Evolutionary conservation across 1,140 invertebrate species (phyloP), one percentile per base, ranked within the genome.

Genomic region (Cheumatopsyche charites): DNA sequence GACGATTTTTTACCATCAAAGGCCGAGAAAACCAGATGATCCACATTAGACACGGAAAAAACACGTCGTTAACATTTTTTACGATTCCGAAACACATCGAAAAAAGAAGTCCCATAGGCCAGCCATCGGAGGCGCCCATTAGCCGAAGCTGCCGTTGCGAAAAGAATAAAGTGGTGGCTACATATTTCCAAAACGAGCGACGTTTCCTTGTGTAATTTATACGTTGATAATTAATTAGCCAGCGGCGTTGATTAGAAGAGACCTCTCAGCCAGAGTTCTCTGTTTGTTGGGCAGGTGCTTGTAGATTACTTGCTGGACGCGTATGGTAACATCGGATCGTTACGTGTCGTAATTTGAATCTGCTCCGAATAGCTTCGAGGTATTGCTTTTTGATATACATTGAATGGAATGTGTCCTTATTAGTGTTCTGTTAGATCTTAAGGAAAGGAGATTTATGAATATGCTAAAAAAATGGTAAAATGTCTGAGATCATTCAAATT

Each of bases 111-210:
- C 29, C 29, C 29, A 65, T 65, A 61, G 12, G 36, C 17, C 3
- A 65, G 36, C 17, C 3, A 65, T 42, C 55, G 29, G 29, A 36
- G 29, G 67, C 55, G 7, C 52, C 67, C 36, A 62, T 41, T 61
- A 62, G 43, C 26, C 26, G 15, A 36, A 26, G 47, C 49, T 15
- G 2, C 12, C 41, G 58, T 70, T 70, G 43, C 67, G 67, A 61
- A 70, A 70, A 61, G 29, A 55, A 1, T n/a, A n/a, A n/a, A n/a
- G n/a, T n/a, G n/a, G n/a, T n/a, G n/a, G n/a, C n/a, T n/a, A n/a
- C 61, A 58, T 42, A 58, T 70, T 61, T 67, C 45, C 65, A 67
- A 67, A 67, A 49, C 65, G 65, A 47, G 65, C 21, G 65, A 70
- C 67, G 55, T 43, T 61, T 62, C 55, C 36, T 61, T 70, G 26